Evolutionary conservation across 1,140 invertebrate genomes (phyloP).

Genomic region (Cyclina sinensis): DNA sequence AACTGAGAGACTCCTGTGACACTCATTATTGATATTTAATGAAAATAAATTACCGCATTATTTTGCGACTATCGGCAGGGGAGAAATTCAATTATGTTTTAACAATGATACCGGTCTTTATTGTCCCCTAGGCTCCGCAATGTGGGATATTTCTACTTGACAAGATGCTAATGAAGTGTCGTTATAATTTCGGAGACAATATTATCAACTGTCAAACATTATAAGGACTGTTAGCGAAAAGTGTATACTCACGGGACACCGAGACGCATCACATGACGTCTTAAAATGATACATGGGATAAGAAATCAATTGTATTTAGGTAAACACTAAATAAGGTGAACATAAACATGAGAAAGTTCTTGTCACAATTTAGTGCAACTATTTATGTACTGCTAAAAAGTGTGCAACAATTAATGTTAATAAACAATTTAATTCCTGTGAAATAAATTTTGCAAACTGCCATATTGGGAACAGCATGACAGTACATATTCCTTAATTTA

Average conservation of each 20-base stretch:
- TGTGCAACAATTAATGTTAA: no score
- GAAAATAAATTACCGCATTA: conserved; percentile 67
- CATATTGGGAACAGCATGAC: no score
- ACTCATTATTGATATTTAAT: conserved; percentile 64
- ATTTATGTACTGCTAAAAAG: no score
- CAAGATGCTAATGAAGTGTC: conserved; percentile 37
- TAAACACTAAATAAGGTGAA: background rate
- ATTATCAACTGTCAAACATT: conserved; percentile 60
- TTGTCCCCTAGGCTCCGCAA: conserved; percentile 35
- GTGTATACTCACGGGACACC: conserved; percentile 21
- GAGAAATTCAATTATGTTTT: conserved; percentile 70
- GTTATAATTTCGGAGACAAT: conserved; percentile 53
- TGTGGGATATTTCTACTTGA: conserved; percentile 30
- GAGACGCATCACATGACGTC: background rate
- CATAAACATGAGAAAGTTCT: background rate
- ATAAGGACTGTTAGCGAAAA: conserved; percentile 30
- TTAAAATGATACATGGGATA: conserved; percentile 20
- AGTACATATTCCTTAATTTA: no score
- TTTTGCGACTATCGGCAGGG: conserved; percentile 58
- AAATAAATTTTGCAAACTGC: no score
- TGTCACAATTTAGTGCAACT: background rate
- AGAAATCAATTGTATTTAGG: conserved; percentile 7
- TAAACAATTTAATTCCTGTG: no score
- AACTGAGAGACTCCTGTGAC: conserved; percentile 12
- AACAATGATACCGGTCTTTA: conserved; percentile 55